These are phyloP conservation scores for Ageneiosus marmoratus DNA, from an alignment of 2,113 vertebrate species.

Conservation along the genomic window DNA sequence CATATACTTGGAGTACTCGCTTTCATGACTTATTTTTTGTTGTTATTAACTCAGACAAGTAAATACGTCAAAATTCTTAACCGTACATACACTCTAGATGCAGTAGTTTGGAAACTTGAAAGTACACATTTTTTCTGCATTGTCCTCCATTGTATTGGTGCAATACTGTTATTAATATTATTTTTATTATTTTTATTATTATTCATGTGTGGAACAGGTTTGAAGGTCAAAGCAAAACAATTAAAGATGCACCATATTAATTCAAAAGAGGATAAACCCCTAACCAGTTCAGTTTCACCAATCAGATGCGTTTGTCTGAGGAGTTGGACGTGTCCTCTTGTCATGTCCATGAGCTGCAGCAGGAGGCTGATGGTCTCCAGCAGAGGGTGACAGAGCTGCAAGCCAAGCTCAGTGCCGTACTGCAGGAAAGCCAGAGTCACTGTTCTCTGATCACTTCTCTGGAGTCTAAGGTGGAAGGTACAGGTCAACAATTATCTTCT, in stretches of 20 bases:
- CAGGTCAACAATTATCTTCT: background rate
- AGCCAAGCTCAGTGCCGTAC: conserved; percentile 67
- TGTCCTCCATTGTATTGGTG: too few relatives aligned
- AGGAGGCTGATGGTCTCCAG: conserved; percentile 77
- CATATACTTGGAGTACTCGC: background rate
- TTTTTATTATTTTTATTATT: too few relatives aligned
- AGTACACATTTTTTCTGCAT: background rate
- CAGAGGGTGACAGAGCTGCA: conserved; percentile 78
- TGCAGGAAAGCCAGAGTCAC: conserved; percentile 71
- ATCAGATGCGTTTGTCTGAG: conserved; percentile 76
- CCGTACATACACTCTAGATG: background rate
- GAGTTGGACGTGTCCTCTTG: conserved; percentile 75
- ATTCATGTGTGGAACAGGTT: background rate
- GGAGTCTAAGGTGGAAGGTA: conserved; percentile 73
- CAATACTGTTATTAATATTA: background rate
- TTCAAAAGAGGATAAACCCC: background rate
- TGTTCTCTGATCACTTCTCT: conserved; percentile 67
- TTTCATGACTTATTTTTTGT: background rate
- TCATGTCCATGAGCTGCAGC: conserved; percentile 76
- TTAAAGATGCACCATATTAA: background rate
- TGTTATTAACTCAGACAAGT: background rate
- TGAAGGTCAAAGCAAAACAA: background rate
- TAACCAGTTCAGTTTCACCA: background rate
- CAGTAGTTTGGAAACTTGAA: too few relatives aligned
- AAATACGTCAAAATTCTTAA: background rate